A percentile compares a stretch with the other conserved stretches of the same genome.
Conservation (phyloP, 2,797 vertebrate genomes). For the Geotrypetes seraphini region DNA sequence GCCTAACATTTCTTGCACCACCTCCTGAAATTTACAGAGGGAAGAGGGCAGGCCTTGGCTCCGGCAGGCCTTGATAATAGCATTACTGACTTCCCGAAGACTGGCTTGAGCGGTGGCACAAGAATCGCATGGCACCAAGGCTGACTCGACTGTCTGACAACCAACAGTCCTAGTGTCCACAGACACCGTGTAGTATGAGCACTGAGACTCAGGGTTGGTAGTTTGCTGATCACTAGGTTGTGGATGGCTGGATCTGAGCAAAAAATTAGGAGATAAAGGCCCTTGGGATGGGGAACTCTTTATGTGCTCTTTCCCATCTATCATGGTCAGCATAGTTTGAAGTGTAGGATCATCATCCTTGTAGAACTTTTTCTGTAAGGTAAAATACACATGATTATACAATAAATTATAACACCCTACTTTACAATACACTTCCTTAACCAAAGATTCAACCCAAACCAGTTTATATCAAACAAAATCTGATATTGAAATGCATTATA, state of each 20-base stretch:
- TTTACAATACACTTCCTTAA: too few relatives aligned
- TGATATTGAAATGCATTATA: too few relatives aligned
- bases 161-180: conserved; percentile 23
- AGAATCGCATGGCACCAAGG: conserved; percentile 57
- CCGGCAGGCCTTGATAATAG: conserved; percentile 61
- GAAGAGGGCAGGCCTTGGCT: conserved; percentile 79
- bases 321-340: not conserved
- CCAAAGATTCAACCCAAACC: too few relatives aligned
- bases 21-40: conserved; percentile 59
- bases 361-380: conserved; percentile 19
- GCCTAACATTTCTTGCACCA: conserved; percentile 48
- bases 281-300: not conserved
- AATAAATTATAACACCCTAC: too few relatives aligned
- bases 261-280: rapidly evolving
- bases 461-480: too few relatives aligned
- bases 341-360: not conserved
- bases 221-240: conserved; percentile 7
- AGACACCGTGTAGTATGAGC: too few relatives aligned
- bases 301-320: rapidly evolving
- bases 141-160: conserved; percentile 52
- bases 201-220: conserved; percentile 10
- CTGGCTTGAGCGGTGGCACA: conserved; percentile 60
- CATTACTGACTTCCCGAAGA: conserved; percentile 58
- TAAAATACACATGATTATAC: conserved; percentile 8
- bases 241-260: too few relatives aligned